A percentile compares a stretch with the other conserved stretches of the same genome.
Conservation (phyloP, 2,888 invertebrate genomes). For the Chironomus riparius region DNA sequence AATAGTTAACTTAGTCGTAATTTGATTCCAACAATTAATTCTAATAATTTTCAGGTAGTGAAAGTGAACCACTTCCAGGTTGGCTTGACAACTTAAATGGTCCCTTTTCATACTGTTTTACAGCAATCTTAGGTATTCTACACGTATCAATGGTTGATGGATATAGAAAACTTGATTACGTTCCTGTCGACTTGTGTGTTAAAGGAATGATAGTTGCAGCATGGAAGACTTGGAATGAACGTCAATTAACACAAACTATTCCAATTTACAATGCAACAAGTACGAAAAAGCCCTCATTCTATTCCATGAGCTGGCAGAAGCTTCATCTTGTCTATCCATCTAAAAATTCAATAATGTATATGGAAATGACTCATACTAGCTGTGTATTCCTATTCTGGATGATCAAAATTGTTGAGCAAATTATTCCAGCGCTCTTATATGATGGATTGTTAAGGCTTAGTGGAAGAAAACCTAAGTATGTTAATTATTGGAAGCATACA, state of each 20-base stretch:
- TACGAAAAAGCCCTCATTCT: background rate
- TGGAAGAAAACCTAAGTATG: background rate
- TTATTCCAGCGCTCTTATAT: constrained; percentile 1
- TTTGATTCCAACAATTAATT: too few species aligned
- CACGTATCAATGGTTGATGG: background rate
- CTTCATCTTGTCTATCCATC: background rate
- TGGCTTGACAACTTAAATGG: constrained; percentile 7
- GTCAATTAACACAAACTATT: background rate
- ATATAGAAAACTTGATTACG: background rate
- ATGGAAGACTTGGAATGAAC: background rate
- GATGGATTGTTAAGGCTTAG: background rate
- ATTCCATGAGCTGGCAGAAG: background rate
- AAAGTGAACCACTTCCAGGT: background rate
- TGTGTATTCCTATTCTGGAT: background rate
- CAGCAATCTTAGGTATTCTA: background rate
- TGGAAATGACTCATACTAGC: background rate
- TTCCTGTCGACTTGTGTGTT: constrained; percentile 7
- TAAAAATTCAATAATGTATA: background rate
- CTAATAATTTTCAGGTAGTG: background rate
- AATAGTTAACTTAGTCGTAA: too few species aligned
- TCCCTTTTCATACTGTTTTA: background rate
- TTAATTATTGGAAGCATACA: too few species aligned
- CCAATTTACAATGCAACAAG: background rate
- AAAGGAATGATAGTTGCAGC: constrained; percentile 9
- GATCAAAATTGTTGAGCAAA: background rate